Evolutionary conservation across 2,888 invertebrate species (phyloP).

Genomic region (Drosophila nr. perissopoda): DNA sequence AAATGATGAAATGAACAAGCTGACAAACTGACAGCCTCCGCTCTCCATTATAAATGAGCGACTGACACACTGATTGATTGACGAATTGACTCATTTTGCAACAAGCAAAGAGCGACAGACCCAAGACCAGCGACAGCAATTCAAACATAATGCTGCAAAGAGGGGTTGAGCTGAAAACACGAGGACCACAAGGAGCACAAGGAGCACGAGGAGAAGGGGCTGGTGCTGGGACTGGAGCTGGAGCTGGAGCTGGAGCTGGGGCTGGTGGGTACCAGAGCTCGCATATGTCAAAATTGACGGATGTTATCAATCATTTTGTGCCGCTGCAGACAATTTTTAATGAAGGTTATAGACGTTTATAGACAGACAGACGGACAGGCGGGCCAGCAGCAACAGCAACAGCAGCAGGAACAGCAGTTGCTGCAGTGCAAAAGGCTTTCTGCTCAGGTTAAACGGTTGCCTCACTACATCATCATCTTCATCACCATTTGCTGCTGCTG

Average conservation of each 20-base stretch:
- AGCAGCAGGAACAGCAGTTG: constrained; percentile 13
- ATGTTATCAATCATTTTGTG: constrained; percentile 80
- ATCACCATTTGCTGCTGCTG: constrained; percentile 9
- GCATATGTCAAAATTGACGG: constrained; percentile 81
- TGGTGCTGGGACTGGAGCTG: not conserved
- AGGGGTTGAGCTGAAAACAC: not conserved
- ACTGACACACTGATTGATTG: constrained; percentile 80
- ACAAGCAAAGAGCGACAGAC: constrained; percentile 13
- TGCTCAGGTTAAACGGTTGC: constrained; percentile 52
- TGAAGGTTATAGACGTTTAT: constrained; percentile 79
- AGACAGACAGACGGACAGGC: constrained; percentile 30
- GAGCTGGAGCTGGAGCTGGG: not conserved
- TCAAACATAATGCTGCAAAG: constrained; percentile 10
- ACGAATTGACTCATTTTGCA: constrained; percentile 76
- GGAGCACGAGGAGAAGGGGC: not conserved
- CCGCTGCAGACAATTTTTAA: constrained; percentile 80
- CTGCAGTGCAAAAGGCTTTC: constrained; percentile 34
- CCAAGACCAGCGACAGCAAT: constrained; percentile 9
- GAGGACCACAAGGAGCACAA: not conserved
- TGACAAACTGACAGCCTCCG: constrained; percentile 41
- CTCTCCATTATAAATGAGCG: constrained; percentile 70
- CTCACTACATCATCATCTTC: constrained; percentile 33
- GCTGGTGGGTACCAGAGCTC: constrained; percentile 42
- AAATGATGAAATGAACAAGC: constrained; percentile 46
- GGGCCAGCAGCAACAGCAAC: not conserved